These are phyloP conservation scores for Drosophila mayri DNA, from an alignment of 1,140 invertebrate species.

Conservation along the genomic window DNA sequence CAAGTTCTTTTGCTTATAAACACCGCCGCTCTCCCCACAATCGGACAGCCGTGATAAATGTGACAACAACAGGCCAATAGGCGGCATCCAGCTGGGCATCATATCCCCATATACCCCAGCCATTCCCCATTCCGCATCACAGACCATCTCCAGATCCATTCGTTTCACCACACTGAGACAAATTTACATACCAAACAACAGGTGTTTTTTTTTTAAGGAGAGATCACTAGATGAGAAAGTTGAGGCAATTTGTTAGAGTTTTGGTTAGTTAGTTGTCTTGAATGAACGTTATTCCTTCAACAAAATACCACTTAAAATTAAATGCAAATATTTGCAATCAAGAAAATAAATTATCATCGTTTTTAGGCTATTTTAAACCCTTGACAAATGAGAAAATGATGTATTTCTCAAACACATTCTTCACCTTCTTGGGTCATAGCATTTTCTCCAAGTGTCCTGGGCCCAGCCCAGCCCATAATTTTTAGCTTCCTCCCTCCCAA, in stretches of 20 bases:
- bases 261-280: too few relatives aligned
- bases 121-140: conserved; percentile 30
- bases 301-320: too few relatives aligned
- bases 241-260: background rate
- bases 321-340: too few relatives aligned
- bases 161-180: conserved; percentile 8
- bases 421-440: too few relatives aligned
- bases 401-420: background rate
- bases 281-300: too few relatives aligned
- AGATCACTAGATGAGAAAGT: background rate
- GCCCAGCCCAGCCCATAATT: conserved; percentile 21
- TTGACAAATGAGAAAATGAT: background rate
- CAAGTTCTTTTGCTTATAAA: conserved; percentile 47
- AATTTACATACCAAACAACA: background rate
- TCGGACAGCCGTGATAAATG: conserved; percentile 75
- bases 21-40: conserved; percentile 22
- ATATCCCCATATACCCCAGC: conserved; percentile 6
- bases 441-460: conserved; percentile 6
- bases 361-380: background rate
- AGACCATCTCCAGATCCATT: conserved; percentile 12
- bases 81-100: conserved; percentile 45
- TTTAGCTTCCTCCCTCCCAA: background rate
- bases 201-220: background rate
- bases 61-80: conserved; percentile 71
- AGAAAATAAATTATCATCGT: too few relatives aligned